Percentiles rank a stretch among this genome's conserved stretches.
phyloP scores from a whole-genome alignment of 2,888 invertebrate species.

The Ophion ventricosus region DNA sequence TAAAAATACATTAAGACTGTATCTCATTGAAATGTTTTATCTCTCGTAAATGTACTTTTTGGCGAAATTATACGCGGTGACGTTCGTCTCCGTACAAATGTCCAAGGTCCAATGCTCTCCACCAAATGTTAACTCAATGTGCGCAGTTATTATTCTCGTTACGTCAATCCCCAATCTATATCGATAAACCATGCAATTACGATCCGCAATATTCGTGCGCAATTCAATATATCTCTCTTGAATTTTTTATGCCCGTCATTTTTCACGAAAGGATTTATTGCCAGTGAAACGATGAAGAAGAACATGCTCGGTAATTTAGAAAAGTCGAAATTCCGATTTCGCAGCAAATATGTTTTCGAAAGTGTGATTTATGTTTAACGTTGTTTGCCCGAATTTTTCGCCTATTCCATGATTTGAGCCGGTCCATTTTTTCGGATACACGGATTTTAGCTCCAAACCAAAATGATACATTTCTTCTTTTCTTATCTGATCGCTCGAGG shows the following conservation, averaged over 20 bases:
- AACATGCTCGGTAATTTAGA: slow-evolving; percentile 19
- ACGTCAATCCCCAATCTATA: slow-evolving; percentile 53
- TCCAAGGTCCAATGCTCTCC: slow-evolving; percentile 23
- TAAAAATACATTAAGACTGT: slow-evolving; percentile 1
- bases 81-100: slow-evolving; percentile 16
- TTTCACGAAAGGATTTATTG: neutral
- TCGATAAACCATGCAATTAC: slow-evolving; percentile 39
- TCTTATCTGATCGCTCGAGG: slow-evolving; percentile 5
- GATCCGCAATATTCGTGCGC: slow-evolving; percentile 12
- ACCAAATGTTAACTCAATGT: slow-evolving; percentile 28
- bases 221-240: neutral
- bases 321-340: slow-evolving; percentile 63
- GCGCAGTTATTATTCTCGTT: slow-evolving; percentile 52
- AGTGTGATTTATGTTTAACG: slow-evolving; percentile 64
- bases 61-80: slow-evolving; percentile 12
- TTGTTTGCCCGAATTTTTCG: slow-evolving; percentile 65
- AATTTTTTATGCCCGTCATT: neutral
- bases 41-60: neutral
- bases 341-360: slow-evolving; percentile 62
- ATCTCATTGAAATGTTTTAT: neutral
- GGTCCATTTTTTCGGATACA: slow-evolving; percentile 59
- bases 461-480: slow-evolving; percentile 59
- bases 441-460: slow-evolving; percentile 60
- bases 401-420: slow-evolving; percentile 43
- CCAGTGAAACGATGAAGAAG: slow-evolving; percentile 10